Percentiles rank a stretch among this genome's conserved stretches.
Conservation (phyloP, 2,113 vertebrate genomes). For the Junco hyemalis region DNA sequence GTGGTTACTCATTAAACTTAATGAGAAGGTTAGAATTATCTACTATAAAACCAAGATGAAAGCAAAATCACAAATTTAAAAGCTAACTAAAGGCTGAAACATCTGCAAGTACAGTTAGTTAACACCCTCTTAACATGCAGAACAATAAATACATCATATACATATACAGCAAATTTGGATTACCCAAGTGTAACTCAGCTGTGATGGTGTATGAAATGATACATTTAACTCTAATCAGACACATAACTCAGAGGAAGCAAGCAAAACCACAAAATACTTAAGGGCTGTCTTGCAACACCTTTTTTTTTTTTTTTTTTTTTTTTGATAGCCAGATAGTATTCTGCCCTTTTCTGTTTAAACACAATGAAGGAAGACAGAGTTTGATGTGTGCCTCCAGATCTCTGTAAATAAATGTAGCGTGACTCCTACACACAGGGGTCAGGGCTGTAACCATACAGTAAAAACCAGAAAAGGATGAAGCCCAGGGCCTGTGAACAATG, state of each 20-base stretch:
- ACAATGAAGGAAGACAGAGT: neutral
- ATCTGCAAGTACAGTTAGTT: slow-evolving; percentile 14
- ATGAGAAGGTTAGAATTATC: slow-evolving; percentile 59
- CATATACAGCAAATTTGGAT: neutral
- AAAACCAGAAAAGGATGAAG: neutral
- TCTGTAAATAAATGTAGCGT: neutral
- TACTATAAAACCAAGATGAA: slow-evolving; percentile 36
- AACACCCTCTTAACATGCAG: neutral
- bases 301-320: neutral
- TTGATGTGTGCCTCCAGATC: neutral
- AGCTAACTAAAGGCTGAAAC: slow-evolving; percentile 16
- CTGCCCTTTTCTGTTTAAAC: neutral
- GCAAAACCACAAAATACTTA: neutral
- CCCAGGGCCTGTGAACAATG: neutral
- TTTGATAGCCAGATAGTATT: neutral
- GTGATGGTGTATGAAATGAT: neutral
- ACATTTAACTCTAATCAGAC: slow-evolving; percentile 26
- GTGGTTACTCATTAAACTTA: slow-evolving; percentile 54
- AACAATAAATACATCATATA: neutral
- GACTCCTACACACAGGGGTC: too few species aligned
- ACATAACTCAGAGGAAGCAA: neutral
- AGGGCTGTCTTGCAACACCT: neutral
- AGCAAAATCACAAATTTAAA: slow-evolving; percentile 36
- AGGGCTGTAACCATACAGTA: neutral
- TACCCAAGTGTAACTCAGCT: neutral